phyloP scores from a whole-genome alignment of 2,888 invertebrate species.

The Oegoconia quadripuncta region DNA sequence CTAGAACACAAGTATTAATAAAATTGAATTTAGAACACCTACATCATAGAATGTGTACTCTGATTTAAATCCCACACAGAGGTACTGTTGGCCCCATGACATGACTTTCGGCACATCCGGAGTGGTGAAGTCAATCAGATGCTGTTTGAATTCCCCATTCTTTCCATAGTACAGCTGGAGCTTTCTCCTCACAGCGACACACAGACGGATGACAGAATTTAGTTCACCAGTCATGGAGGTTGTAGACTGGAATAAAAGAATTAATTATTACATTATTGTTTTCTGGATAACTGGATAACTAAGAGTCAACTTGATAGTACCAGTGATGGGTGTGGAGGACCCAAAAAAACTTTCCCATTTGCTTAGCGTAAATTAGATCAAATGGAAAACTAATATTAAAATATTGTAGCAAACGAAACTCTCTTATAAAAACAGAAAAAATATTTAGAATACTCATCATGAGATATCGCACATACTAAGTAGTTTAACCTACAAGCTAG shows the following conservation, averaged over 20 bases:
- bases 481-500: too few species aligned
- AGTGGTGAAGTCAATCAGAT: conserved; percentile 85
- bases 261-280: neutral
- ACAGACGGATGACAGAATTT: conserved; percentile 88
- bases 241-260: conserved; percentile 45
- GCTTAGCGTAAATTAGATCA: too few species aligned
- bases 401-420: too few species aligned
- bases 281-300: too few species aligned
- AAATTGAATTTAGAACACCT: conserved; percentile 36
- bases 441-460: too few species aligned
- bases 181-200: conserved; percentile 92
- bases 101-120: conserved; percentile 89
- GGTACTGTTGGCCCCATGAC: conserved; percentile 90
- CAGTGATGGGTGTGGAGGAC: too few species aligned
- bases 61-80: conserved; percentile 92
- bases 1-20: neutral
- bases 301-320: too few species aligned
- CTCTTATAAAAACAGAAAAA: too few species aligned
- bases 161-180: conserved; percentile 94
- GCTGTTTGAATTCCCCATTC: conserved; percentile 86
- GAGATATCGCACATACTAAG: too few species aligned
- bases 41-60: conserved; percentile 89
- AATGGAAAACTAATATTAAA: too few species aligned
- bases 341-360: too few species aligned
- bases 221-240: conserved; percentile 83